Evolutionary conservation across 2,113 vertebrate genomes (phyloP), one percentile per base, ranked within the genome.

Genomic region (Varanus komodoensis): DNA sequence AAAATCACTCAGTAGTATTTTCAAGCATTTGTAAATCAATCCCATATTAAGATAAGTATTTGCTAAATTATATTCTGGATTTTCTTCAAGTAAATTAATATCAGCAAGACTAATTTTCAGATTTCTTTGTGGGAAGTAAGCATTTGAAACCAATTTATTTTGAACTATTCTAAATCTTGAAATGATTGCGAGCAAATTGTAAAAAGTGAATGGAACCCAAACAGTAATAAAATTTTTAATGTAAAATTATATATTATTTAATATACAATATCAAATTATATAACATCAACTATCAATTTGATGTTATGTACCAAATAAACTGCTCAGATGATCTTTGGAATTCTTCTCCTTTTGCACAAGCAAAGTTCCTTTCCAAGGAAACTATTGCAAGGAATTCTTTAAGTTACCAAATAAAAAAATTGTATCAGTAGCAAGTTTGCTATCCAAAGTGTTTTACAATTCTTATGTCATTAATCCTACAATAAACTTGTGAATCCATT

Each of bases 1-100:
- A 64, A 54, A 82, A 73, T 81, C 6, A 69, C 15, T 69, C n/a
- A 77, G 25, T 54, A 29, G 71, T 38, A 27, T 17, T 73, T 48
- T 74, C 6, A 50, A 32, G 61, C 68, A 48, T 32, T 57, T 82
- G 38, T 61, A 89, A 89, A 75, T 82, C 80, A 89, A 89, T 17
- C 4, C 38, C 48, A 82, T 61, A 67, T 48, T 79, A 1, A 44
- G 44, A 7, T 67, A 73, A 89, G 50, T 38, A 29, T 32, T 74
- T 52, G 29, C 50, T 82, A 38, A 81, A 88, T 48, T 29, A 61
- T 50, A 71, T 73, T 82, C n/a, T 52, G 61, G n/a, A 89, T 27
- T 44, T 88, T 82, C 68, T 69, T 34, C 54, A 88, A 88, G 57
- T 38, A 15, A 69, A 34, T 73, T 82, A 81, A 71, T 32, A 73